Base-by-base conservation (phyloP, 2,797 vertebrate species). In the Hydrocynus forskahlii region DNA sequence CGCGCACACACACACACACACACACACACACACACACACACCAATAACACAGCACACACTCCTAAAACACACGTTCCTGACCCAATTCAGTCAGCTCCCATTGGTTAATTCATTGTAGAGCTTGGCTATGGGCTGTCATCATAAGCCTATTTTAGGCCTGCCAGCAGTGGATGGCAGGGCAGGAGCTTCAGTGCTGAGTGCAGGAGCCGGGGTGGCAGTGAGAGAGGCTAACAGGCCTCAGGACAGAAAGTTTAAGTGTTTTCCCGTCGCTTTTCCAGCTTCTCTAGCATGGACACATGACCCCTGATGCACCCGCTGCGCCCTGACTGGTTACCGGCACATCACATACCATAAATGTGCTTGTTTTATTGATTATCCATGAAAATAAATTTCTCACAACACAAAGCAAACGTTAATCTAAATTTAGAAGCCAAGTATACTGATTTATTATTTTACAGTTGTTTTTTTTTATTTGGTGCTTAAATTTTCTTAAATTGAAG, bases 71-170 rank as follows among this genome's bases (percentile, higher is more conserved):
- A 63, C 8, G n/a, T 48, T 38, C 9, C 69, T 77, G 76, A 81
- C 78, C 79, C 79, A 85, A 54, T 86, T 82, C 74, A 77, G 64
- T 83, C 81, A 81, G 64, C 25, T 70, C 59, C 23, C 17, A 40
- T 67, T 69, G 71, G 72, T 78, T 78, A 77, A 57, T 57, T 86
- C 48, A 40, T 66, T 68, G 17, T 71, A 76, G 40, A 78, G 43
- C 45, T 78, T 78, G 19, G 4, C 76, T 81, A 40, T 13, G 4
- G 50, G 68, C 55, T 85, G 71, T 68, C 55, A 83, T 57, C 66
- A 81, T 45, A 35, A n/a, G 54, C 7, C 48, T 71, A 62, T 86
- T 85, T 81, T 81, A 64, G 50, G 79, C 43, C 45, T 86, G 21
- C 57, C 48, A 69, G 78, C 71, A 80, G 52, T 48, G 54, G 40